Conservation (phyloP, 2,797 vertebrate genomes). For the Garrulus glandarius region DNA sequence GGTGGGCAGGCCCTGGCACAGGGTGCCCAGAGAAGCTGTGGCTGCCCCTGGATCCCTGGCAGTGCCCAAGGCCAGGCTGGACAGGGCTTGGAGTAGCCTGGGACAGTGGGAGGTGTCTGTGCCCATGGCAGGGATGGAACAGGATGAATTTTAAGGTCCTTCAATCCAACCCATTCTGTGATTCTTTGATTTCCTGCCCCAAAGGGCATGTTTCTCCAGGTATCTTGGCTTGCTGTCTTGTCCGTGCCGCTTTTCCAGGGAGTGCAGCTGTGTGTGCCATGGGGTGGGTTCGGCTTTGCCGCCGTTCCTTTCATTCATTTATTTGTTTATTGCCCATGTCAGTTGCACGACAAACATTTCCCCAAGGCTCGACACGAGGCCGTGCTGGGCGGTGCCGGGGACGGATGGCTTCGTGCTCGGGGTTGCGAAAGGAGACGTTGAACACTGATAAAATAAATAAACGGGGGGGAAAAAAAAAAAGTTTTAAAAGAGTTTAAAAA, state of each 20-base stretch:
- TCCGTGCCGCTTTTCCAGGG: background rate
- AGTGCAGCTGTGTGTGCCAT: background rate
- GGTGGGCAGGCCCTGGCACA: fast-evolving
- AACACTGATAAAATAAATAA: fast-evolving
- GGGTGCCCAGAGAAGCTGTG: background rate
- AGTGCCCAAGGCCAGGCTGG: background rate
- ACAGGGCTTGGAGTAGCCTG: fast-evolving
- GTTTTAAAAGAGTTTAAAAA: background rate
- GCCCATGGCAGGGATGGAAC: too few relatives aligned
- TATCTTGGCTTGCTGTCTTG: background rate
- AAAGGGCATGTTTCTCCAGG: background rate
- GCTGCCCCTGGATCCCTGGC: background rate
- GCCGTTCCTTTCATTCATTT: background rate
- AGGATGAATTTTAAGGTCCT: background rate
- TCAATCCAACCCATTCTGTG: background rate
- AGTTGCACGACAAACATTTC: background rate
- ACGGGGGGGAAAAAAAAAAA: background rate
- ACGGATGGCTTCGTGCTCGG: background rate
- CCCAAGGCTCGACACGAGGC: background rate
- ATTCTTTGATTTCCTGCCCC: background rate
- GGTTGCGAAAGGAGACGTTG: fast-evolving
- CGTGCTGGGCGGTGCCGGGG: background rate
- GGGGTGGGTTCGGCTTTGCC: background rate
- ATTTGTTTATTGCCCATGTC: background rate
- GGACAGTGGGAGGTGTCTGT: fast-evolving